These are phyloP conservation scores for Xylocopa sonorina DNA, from an alignment of 1,140 invertebrate species.

Conservation along the genomic window DNA sequence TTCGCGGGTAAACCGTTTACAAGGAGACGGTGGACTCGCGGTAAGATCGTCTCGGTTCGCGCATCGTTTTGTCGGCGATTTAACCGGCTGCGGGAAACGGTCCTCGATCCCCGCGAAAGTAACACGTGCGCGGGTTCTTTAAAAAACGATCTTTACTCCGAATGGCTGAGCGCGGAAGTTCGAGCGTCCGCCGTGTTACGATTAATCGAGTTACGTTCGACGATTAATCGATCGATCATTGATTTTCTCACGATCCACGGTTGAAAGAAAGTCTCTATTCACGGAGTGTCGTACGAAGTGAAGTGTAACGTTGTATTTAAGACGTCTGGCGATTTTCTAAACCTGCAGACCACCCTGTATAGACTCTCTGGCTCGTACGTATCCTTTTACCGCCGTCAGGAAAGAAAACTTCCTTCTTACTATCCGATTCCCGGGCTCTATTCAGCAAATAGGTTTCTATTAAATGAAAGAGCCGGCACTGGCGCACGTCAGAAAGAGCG, in stretches of 20 bases:
- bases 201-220: no score
- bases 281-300: background rate
- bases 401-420: background rate
- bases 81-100: slow-evolving; percentile 34
- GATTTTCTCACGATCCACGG: background rate
- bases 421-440: background rate
- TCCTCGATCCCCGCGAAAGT: slow-evolving; percentile 23
- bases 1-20: slow-evolving; percentile 13
- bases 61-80: slow-evolving; percentile 13
- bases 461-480: background rate
- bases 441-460: slow-evolving; percentile 2
- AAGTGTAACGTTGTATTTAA: no score
- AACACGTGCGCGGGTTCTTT: background rate
- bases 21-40: background rate
- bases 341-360: no score
- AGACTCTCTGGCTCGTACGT: background rate
- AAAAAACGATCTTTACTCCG: slow-evolving; percentile 36
- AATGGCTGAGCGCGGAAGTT: background rate
- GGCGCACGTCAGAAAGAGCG: background rate
- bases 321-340: no score
- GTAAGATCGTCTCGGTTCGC: slow-evolving; percentile 6
- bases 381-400: background rate
- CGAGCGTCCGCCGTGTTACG: no score
- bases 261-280: background rate
- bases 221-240: background rate